These are phyloP conservation scores for Parambassis ranga DNA, from an alignment of 2,797 vertebrate species.

Conservation along the genomic window DNA sequence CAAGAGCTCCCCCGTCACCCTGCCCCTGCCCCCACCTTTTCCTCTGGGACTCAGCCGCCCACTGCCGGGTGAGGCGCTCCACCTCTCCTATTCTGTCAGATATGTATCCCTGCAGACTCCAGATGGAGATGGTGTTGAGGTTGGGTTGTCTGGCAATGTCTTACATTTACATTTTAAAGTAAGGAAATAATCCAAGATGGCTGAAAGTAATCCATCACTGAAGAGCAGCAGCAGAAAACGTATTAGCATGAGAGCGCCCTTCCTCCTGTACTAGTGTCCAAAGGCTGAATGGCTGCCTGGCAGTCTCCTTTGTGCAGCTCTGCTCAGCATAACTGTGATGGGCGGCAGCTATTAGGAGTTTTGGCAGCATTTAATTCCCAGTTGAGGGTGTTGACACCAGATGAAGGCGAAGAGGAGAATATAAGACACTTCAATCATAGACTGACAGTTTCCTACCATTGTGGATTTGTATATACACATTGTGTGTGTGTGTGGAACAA, in stretches of 20 bases:
- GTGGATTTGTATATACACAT: not conserved
- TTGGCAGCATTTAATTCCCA: constrained; percentile 48
- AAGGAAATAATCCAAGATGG: not conserved
- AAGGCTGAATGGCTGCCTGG: not conserved
- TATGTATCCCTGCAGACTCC: not conserved
- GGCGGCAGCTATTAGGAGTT: constrained; percentile 29
- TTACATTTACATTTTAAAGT: not conserved
- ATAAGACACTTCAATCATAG: constrained; percentile 25
- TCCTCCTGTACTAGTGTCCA: too few species aligned
- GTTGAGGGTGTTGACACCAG: constrained; percentile 45
- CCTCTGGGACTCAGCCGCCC: not conserved
- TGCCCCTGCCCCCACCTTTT: not conserved
- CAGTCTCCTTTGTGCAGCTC: not conserved
- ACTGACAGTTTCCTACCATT: not conserved
- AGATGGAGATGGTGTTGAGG: not conserved
- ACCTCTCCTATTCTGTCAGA: not conserved
- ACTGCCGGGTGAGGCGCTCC: not conserved
- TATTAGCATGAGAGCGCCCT: too few species aligned
- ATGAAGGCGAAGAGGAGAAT: constrained; percentile 20
- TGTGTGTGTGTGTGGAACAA: not conserved
- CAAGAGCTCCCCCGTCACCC: not conserved
- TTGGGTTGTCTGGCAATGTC: not conserved
- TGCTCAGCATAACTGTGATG: constrained; percentile 6
- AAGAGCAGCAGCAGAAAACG: too few species aligned
- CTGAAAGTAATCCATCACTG: too few species aligned